Evolutionary conservation across 2,797 vertebrate genomes (phyloP), one percentile per base, ranked within the genome.

Genomic region (Psittacula echo): DNA sequence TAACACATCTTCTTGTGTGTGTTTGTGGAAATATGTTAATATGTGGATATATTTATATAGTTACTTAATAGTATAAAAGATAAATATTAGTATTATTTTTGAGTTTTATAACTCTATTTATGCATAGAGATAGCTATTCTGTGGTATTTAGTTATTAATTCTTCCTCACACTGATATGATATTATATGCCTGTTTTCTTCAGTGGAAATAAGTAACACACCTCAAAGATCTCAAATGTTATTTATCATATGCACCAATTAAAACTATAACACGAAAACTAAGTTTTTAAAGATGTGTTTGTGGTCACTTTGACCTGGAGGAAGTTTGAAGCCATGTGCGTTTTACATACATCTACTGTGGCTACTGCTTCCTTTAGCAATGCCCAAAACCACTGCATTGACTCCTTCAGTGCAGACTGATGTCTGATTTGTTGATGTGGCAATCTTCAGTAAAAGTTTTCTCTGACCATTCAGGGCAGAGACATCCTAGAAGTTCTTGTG

Each of bases 211-310:
- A 73, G 56, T 85, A 80, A 79, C 56, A 82, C 89, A 94, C 77
- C 94, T 96, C 91, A 90, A 56, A 87, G 83, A 85, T 77, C 84
- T 96, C 87, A 94, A 94, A 77, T 32, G 71, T 15, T 91, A 94
- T 94, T 93, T 84, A 85, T 78, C 24, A 23, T 89, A 41, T 95
- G 96, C 95, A 96, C 95, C 95, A 97, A 97, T 96, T 97, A 96
- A 96, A 96, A 90, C 44, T 93, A 2, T 53, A 60, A 29, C 53
- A 68, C 37, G 27, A 90, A 89, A 95, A 85, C 21, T 50, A 50
- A 74, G 15, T 74, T 92, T 27, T n/a, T 85, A 58, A 90, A 82
- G 13, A 71, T 41, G 6, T 56, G 12, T 73, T 64, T 94, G 44
- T 81, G 18, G 29, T 74, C 83, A 93, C 11, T 58, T 82, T 82